These are phyloP conservation scores for Tangara arthus DNA, from an alignment of 2,797 vertebrate genomes.

Conservation along the genomic window DNA sequence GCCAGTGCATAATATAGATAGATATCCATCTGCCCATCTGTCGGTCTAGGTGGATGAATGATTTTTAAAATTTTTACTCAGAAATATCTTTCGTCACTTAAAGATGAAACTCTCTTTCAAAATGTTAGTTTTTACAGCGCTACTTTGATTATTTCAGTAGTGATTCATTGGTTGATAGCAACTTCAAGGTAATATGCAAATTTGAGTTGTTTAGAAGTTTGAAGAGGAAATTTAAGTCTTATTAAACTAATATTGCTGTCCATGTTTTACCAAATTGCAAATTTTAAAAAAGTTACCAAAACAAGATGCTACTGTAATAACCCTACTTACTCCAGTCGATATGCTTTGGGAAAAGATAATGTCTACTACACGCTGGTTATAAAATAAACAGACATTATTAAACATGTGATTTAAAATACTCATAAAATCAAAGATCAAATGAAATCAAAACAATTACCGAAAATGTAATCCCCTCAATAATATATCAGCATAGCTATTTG, in stretches of 20 bases:
- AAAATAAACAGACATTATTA: neutral
- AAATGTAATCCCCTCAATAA: neutral
- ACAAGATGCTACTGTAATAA: neutral
- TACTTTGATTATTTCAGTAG: neutral
- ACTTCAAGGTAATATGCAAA: neutral
- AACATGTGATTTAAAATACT: neutral
- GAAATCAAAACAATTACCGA: neutral
- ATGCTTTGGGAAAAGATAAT: neutral
- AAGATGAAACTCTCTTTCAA: neutral
- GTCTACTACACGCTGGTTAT: neutral
- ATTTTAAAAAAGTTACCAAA: neutral
- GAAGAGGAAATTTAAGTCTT: neutral
- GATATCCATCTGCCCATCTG: neutral
- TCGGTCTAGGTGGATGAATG: neutral
- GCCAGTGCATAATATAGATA: neutral
- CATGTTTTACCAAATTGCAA: neutral
- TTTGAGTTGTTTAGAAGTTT: neutral
- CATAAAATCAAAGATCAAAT: neutral
- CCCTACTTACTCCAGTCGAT: neutral
- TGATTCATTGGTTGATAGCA: neutral
- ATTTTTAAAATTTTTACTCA: neutral
- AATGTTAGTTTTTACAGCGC: neutral
- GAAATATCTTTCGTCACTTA: neutral
- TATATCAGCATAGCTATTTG: neutral
- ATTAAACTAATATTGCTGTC: neutral